Evolutionary conservation across 2,888 invertebrate species (phyloP).

Genomic region (Diarsia mendica): DNA sequence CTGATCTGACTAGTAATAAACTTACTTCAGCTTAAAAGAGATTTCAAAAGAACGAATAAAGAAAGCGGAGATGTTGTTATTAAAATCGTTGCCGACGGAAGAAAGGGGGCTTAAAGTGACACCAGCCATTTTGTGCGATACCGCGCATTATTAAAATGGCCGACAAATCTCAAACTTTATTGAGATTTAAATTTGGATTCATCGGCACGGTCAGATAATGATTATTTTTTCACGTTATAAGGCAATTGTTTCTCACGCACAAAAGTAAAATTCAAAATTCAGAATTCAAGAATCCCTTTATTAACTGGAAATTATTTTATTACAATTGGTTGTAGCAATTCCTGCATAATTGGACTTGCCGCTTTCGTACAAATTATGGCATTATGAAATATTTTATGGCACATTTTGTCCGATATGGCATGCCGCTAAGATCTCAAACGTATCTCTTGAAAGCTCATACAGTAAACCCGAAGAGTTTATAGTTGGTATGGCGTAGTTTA

Average conservation of each 20-base stretch:
- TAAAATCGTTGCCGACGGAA: slow-evolving; percentile 83
- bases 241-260: slow-evolving; percentile 65
- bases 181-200: slow-evolving; percentile 80
- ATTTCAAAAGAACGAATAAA: slow-evolving; percentile 88
- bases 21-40: slow-evolving; percentile 84
- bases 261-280: slow-evolving; percentile 48
- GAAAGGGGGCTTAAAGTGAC: slow-evolving; percentile 81
- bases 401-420: slow-evolving; percentile 31
- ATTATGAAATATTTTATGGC: slow-evolving; percentile 40
- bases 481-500: slow-evolving; percentile 43
- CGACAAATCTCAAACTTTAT: slow-evolving; percentile 82
- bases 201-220: slow-evolving; percentile 55
- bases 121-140: slow-evolving; percentile 74
- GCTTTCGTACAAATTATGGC: slow-evolving; percentile 42
- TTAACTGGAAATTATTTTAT: slow-evolving; percentile 26
- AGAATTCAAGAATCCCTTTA: slow-evolving; percentile 26
- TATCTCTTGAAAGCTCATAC: slow-evolving; percentile 43
- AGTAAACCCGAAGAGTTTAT: slow-evolving; percentile 53
- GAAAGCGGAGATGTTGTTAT: slow-evolving; percentile 84
- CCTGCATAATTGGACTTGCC: slow-evolving; percentile 44
- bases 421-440: slow-evolving; percentile 42
- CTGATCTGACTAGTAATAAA: slow-evolving; percentile 90
- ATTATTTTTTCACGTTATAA: slow-evolving; percentile 68
- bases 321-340: slow-evolving; percentile 36
- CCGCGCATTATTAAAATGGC: slow-evolving; percentile 71